A percentile compares a stretch with the other conserved stretches of the same genome.
These are phyloP conservation scores for Boloria euphrosyne DNA, from an alignment of 2,888 invertebrate genomes.

Conservation along the genomic window DNA sequence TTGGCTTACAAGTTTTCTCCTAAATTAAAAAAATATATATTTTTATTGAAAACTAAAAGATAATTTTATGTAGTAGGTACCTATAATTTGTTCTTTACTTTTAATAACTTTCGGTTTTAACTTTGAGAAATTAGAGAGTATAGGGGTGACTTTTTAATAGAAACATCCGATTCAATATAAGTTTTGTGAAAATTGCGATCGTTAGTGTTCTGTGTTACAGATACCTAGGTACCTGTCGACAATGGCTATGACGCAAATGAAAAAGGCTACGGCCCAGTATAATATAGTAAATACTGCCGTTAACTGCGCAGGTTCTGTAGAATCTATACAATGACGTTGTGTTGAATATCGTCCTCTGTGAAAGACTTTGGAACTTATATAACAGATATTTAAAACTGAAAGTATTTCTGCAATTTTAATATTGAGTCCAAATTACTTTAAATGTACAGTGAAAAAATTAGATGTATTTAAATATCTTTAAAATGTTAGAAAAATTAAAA, in stretches of 20 bases:
- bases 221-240: too few relatives aligned
- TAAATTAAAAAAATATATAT: background rate
- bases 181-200: background rate
- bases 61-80: too few relatives aligned
- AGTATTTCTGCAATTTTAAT: conserved; percentile 2
- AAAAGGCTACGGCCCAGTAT: conserved; percentile 20
- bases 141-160: background rate
- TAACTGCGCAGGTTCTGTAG: conserved; percentile 33
- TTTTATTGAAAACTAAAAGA: too few relatives aligned
- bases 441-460: too few relatives aligned
- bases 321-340: conserved; percentile 22
- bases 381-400: conserved; percentile 1
- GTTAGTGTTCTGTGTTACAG: too few relatives aligned
- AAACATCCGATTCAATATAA: background rate
- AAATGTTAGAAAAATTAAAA: too few relatives aligned
- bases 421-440: background rate
- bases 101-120: too few relatives aligned
- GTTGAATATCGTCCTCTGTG: conserved; percentile 32
- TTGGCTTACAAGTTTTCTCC: background rate
- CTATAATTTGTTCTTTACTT: too few relatives aligned
- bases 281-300: conserved; percentile 4
- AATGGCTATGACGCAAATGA: conserved; percentile 17
- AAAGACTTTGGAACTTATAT: conserved; percentile 35
- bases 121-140: too few relatives aligned
- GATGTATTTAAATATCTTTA: too few relatives aligned